phyloP scores from a whole-genome alignment of 2,113 vertebrate species.

The Channa argus region DNA sequence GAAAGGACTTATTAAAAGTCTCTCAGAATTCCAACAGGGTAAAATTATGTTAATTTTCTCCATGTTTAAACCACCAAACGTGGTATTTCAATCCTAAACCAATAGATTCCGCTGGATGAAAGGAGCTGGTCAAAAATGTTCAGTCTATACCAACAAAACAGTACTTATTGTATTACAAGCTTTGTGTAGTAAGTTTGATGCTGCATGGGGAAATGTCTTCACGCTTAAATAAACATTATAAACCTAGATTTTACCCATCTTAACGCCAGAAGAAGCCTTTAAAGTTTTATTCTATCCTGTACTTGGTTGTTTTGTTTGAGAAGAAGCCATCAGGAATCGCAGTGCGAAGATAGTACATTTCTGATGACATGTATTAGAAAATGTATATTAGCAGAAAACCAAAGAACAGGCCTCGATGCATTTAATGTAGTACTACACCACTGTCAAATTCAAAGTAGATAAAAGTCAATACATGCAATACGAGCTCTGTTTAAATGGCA shows the following conservation, averaged over 20 bases:
- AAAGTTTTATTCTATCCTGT: neutral
- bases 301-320: neutral
- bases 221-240: neutral
- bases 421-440: neutral
- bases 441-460: slow-evolving; percentile 27
- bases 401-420: slow-evolving; percentile 12
- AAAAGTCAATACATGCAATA: slow-evolving; percentile 3
- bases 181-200: no score
- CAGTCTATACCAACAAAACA: no score
- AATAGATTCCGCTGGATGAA: no score
- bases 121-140: neutral
- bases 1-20: no score
- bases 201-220: neutral
- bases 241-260: neutral
- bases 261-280: neutral
- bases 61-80: neutral
- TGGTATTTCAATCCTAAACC: no score
- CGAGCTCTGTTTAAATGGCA: neutral
- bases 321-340: slow-evolving; percentile 1
- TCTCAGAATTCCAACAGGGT: no score
- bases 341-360: neutral
- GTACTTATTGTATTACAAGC: neutral
- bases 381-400: neutral
- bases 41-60: neutral
- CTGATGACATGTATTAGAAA: neutral